Evolutionary conservation across 2,113 vertebrate species (phyloP).

Genomic region (Eulacestoma nigropectus): DNA sequence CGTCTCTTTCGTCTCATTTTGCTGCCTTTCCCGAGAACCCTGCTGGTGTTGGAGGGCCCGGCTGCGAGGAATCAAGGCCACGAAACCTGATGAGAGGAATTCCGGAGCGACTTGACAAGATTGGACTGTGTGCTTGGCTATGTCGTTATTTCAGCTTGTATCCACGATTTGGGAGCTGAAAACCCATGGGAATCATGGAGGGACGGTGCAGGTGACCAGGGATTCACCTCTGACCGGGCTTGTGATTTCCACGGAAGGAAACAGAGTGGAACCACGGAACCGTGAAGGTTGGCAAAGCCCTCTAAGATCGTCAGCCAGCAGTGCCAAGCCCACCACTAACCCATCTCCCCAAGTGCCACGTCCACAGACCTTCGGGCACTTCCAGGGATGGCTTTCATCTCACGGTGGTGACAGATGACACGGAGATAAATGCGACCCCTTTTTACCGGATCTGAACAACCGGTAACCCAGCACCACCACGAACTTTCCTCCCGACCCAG

Average conservation of each 20-base stretch:
- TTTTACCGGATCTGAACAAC: neutral
- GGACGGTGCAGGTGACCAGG: neutral
- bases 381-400: neutral
- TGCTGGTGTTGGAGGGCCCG: neutral
- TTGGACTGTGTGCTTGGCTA: neutral
- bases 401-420: neutral
- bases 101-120: neutral
- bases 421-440: accelerated
- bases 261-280: neutral
- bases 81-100: neutral
- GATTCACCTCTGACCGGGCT: neutral
- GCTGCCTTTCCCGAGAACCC: neutral
- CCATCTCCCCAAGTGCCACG: accelerated
- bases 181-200: neutral
- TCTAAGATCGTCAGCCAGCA: too few relatives aligned
- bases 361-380: accelerated
- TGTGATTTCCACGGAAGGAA: neutral
- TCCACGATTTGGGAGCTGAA: neutral
- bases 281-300: neutral
- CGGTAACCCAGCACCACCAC: neutral
- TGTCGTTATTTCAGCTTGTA: accelerated
- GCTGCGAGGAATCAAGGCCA: neutral
- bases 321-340: neutral
- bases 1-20: accelerated
- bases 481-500: neutral